Evolutionary conservation across 2,797 vertebrate species (phyloP), one percentile per base, ranked within the genome.

Genomic region (Astyanax mexicanus): DNA sequence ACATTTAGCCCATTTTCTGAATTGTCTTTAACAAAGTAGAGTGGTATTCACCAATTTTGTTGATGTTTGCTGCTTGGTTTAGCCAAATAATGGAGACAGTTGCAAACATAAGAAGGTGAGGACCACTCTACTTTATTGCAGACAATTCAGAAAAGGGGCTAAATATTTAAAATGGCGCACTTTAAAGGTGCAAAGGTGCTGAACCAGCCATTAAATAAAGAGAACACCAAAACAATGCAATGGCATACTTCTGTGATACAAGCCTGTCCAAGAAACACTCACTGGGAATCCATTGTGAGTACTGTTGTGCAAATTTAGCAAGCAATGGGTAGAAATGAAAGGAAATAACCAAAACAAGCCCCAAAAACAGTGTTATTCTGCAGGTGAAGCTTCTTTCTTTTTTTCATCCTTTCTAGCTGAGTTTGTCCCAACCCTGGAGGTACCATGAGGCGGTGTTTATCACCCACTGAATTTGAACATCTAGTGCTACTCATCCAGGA

Each of bases 1-100:
- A 49, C 45, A 49, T 49, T 49, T 45, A 49, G 45, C 45, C 45
- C n/a, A n/a, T n/a, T n/a, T n/a, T n/a, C n/a, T n/a, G n/a, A n/a
- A n/a, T n/a, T n/a, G n/a, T n/a, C n/a, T n/a, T n/a, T n/a, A n/a
- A n/a, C n/a, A n/a, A n/a, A n/a, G n/a, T n/a, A n/a, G n/a, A n/a
- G n/a, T n/a, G n/a, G n/a, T n/a, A n/a, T n/a, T n/a, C n/a, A n/a
- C n/a, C n/a, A n/a, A n/a, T n/a, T n/a, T n/a, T n/a, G n/a, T n/a
- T n/a, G n/a, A n/a, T n/a, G n/a, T n/a, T n/a, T n/a, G n/a, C n/a
- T n/a, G n/a, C n/a, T n/a, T n/a, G n/a, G n/a, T n/a, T n/a, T n/a
- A n/a, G n/a, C n/a, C n/a, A n/a, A n/a, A n/a, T n/a, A n/a, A n/a
- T n/a, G n/a, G n/a, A 44, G 42, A 44, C 42, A 44, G 42, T 15